Evolutionary conservation across 2,888 invertebrate species (phyloP).

Genomic region (Icerya purchasi): DNA sequence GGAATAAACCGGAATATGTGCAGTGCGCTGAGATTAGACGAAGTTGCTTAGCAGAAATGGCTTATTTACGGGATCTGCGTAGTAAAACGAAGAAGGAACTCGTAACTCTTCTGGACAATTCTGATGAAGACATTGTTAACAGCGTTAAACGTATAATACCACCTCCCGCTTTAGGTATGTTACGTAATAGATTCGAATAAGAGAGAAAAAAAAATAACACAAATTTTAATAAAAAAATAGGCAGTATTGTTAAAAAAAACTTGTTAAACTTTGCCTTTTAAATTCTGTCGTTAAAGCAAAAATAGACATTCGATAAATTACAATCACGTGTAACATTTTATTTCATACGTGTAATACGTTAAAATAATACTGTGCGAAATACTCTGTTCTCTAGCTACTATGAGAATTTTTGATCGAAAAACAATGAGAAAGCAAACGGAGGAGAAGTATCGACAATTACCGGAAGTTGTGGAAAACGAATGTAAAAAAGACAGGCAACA

Average conservation of each 20-base stretch:
- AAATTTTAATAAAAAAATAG: too few species aligned
- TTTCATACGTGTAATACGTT: too few species aligned
- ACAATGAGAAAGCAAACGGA: conserved; percentile 38
- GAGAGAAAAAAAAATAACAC: too few species aligned
- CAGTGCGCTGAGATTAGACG: conserved; percentile 33
- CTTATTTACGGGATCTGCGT: conserved; percentile 26
- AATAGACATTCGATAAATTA: too few species aligned
- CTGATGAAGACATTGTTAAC: conserved; percentile 12
- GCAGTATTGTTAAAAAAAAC: too few species aligned
- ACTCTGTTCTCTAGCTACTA: too few species aligned
- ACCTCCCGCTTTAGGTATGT: conserved; percentile 26
- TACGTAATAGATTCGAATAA: too few species aligned
- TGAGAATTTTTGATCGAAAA: conserved; percentile 31
- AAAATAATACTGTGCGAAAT: too few species aligned
- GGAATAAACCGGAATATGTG: conserved; percentile 48
- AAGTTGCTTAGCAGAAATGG: conserved; percentile 29
- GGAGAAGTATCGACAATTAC: conserved; percentile 41
- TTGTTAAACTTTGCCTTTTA: too few species aligned
- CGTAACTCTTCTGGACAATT: conserved; percentile 24
- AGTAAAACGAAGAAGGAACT: conserved; percentile 22
- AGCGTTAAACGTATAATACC: conserved; percentile 22
- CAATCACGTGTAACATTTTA: too few species aligned
- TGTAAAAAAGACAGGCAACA: conserved; percentile 36
- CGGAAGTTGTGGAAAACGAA: conserved; percentile 46
- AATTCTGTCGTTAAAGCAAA: too few species aligned